Evolutionary conservation across 2,113 vertebrate genomes (phyloP).

Genomic region (Bufo bufo): DNA sequence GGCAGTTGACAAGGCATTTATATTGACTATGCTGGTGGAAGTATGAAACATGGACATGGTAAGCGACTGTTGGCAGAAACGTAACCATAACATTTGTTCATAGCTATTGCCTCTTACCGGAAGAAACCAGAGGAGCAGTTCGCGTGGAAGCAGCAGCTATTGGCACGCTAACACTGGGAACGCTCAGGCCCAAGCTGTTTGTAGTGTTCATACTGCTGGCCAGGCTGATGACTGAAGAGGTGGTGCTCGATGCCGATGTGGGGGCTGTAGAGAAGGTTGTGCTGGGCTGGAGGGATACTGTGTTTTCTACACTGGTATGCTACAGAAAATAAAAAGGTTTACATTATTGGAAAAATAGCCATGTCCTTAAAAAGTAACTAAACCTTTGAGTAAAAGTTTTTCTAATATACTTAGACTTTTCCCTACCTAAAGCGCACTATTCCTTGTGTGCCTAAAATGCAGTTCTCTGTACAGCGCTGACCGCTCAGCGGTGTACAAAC

Average conservation of each 20-base stretch:
- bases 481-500: too few species aligned
- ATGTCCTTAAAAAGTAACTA: too few species aligned
- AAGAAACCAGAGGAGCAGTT: conserved; percentile 83
- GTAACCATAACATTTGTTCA: neutral
- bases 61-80: too few species aligned
- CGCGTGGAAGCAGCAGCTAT: conserved; percentile 74
- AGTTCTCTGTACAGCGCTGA: too few species aligned
- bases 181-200: conserved; percentile 79
- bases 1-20: too few species aligned
- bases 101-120: conserved; percentile 68
- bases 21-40: neutral
- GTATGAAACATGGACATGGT: too few species aligned
- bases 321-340: conserved; percentile 64
- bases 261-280: conserved; percentile 76
- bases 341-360: too few species aligned
- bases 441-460: too few species aligned
- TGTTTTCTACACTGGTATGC: conserved; percentile 84
- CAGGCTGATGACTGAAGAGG: conserved; percentile 75
- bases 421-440: too few species aligned
- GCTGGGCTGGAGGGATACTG: conserved; percentile 77
- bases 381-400: too few species aligned
- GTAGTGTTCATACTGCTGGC: conserved; percentile 76
- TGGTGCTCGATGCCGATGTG: conserved; percentile 71
- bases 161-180: conserved; percentile 77
- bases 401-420: too few species aligned